Base-by-base conservation (phyloP, 1,140 invertebrate species). In the Nymphalis io region DNA sequence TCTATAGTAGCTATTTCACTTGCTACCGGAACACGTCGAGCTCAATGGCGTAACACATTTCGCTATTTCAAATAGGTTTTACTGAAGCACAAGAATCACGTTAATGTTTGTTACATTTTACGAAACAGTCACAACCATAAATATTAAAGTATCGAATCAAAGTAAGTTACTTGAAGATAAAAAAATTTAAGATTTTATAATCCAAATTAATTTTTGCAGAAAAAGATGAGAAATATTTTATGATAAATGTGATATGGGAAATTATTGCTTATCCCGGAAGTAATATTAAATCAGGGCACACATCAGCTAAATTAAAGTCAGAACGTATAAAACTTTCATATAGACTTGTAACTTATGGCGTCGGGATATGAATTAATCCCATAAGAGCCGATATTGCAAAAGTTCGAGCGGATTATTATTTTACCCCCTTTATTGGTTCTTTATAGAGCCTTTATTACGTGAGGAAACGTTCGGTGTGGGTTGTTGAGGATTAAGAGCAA, bases 311-410 rank as follows among this genome's bases (percentile, higher is more conserved):
- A 78, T 80, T 82, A 82, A 74, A 70, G 74, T 80, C 80, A 44
- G 68, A 71, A 68, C 73, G 70, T 74, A 73, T 83, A 79, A 78
- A 81, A 81, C 72, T 79, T 79, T 78, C 74, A 78, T 73, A 60
- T 63, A 65, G 68, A 55, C 68, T 66, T 66, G 66, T 75, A 77
- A 76, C 74, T 83, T 75, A 73, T 76, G 75, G 72, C 74, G 72
- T 72, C 68, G 55, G 77, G 74, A 75, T 80, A 79, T 81, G 75
- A 81, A 81, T 81, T 81, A 79, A 83, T 83, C 79, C 76, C 74
- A 74, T 79, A 78, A 75, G 74, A 80, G 75, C 63, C 74, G 74
- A 79, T 83, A 83, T 83, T 83, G 77, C 75, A 60, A 83, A 83
- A 80, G 75, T 81, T 81, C 55, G 69, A 66, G 68, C 27, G 72